Percentiles rank a stretch among this genome's conserved stretches.
Evolutionary conservation across 2,797 vertebrate genomes (phyloP).

Genomic region (Sylvilagus floridanus): DNA sequence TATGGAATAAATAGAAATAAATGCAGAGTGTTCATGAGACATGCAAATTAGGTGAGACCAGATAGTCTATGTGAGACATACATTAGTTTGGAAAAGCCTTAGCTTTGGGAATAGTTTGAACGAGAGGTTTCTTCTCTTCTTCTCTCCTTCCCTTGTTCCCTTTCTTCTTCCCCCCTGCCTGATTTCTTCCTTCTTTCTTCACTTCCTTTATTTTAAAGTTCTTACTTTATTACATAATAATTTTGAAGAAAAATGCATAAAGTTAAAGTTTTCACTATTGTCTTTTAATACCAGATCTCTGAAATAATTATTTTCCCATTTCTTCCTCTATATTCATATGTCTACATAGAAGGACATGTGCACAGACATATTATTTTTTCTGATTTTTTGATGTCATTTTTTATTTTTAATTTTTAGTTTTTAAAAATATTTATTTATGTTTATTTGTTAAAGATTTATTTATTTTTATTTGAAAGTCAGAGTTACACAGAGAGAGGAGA

Average conservation of each 20-base stretch:
- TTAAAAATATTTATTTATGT: too few relatives aligned
- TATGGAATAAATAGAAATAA: not conserved
- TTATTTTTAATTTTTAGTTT: too few relatives aligned
- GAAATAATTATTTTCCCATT: too few relatives aligned
- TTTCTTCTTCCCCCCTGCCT: not conserved
- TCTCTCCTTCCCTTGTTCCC: not conserved
- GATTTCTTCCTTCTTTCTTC: not conserved
- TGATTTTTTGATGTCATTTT: too few relatives aligned
- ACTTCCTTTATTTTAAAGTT: not conserved
- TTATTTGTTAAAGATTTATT: too few relatives aligned
- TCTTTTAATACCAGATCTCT: too few relatives aligned
- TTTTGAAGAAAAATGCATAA: not conserved
- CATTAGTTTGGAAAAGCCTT: not conserved
- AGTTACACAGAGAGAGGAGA: too few relatives aligned
- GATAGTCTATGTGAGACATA: not conserved
- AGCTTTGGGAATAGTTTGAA: constrained; percentile 43
- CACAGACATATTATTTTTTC: too few relatives aligned
- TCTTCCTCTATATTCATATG: too few relatives aligned
- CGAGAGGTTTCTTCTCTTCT: not conserved
- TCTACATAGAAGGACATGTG: too few relatives aligned
- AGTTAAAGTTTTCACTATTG: not conserved
- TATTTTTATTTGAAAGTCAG: too few relatives aligned
- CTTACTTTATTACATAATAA: not conserved
- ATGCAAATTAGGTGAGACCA: constrained; percentile 27
- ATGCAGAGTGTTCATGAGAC: not conserved